phyloP scores from a whole-genome alignment of 2,888 invertebrate species.

The Mystacides longicornis region DNA sequence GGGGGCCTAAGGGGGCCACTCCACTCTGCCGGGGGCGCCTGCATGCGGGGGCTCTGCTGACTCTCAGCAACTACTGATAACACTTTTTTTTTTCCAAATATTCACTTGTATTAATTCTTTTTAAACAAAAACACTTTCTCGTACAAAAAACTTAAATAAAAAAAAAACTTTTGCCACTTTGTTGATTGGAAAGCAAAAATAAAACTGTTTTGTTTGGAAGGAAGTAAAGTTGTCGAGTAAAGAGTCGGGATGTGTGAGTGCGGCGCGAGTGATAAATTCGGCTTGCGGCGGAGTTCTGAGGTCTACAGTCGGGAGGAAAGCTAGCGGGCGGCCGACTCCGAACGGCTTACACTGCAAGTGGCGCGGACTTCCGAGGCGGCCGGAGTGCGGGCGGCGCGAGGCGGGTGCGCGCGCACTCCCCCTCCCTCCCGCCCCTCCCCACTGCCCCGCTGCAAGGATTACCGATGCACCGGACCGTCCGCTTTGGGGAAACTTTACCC shows the following conservation, averaged over 20 bases:
- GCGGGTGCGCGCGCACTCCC: slow-evolving; percentile 18
- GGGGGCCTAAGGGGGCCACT: slow-evolving; percentile 35
- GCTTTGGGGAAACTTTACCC: slow-evolving; percentile 16
- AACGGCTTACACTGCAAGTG: slow-evolving; percentile 5
- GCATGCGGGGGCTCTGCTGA: slow-evolving; percentile 1
- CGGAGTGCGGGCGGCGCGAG: slow-evolving; percentile 7
- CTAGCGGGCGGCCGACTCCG: slow-evolving; percentile 10
- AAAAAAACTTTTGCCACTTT: too few relatives aligned
- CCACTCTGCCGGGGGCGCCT: slow-evolving; percentile 8
- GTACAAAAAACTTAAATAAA: too few relatives aligned
- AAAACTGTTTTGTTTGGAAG: neutral
- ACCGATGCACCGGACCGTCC: slow-evolving; percentile 12
- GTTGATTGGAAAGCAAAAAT: neutral
- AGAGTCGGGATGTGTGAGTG: slow-evolving; percentile 11
- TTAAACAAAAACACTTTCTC: too few relatives aligned
- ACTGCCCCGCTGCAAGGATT: slow-evolving; percentile 11
- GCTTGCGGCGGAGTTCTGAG: slow-evolving; percentile 28
- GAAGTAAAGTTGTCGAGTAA: too few relatives aligned
- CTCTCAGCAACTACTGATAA: neutral
- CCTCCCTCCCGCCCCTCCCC: slow-evolving; percentile 19
- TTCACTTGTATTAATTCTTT: neutral
- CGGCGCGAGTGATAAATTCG: slow-evolving; percentile 30
- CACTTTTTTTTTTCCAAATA: neutral
- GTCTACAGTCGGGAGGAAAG: slow-evolving; percentile 6
- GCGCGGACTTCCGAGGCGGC: neutral